Evolutionary conservation across 2,113 vertebrate genomes (phyloP).

Genomic region (Pteropus alecto): DNA sequence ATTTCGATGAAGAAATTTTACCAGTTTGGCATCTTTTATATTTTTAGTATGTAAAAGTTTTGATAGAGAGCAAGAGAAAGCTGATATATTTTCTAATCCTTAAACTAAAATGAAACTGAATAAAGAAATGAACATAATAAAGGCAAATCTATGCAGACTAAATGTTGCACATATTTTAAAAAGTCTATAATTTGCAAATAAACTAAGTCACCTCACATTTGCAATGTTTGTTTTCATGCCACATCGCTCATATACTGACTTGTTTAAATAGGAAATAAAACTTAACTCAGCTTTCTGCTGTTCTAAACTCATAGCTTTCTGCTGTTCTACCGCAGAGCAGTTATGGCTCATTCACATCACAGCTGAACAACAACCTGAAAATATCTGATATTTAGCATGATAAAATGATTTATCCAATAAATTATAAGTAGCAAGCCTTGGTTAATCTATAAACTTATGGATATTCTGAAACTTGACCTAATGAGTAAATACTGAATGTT

Average conservation of each 20-base stretch:
- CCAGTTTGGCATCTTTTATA: not conserved
- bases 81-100: not conserved
- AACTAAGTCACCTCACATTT: constrained; percentile 52
- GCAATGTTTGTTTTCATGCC: constrained; percentile 79
- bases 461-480: not conserved
- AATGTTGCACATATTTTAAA: constrained; percentile 62
- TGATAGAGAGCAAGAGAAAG: not conserved
- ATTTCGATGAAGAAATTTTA: not conserved
- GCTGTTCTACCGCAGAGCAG: constrained; percentile 24
- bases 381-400: not conserved
- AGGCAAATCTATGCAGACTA: constrained; percentile 27
- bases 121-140: not conserved
- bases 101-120: constrained; percentile 10
- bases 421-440: not conserved
- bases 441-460: not conserved
- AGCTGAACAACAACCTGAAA: not conserved
- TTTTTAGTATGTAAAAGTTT: not conserved
- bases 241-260: constrained; percentile 80
- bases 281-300: constrained; percentile 58
- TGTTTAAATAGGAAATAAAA: constrained; percentile 80
- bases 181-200: constrained; percentile 68
- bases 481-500: not conserved
- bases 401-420: not conserved
- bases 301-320: constrained; percentile 62
- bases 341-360: not conserved